These are phyloP conservation scores for Rousettus leschenaultii DNA, from an alignment of 2,113 vertebrate genomes.

Conservation along the genomic window DNA sequence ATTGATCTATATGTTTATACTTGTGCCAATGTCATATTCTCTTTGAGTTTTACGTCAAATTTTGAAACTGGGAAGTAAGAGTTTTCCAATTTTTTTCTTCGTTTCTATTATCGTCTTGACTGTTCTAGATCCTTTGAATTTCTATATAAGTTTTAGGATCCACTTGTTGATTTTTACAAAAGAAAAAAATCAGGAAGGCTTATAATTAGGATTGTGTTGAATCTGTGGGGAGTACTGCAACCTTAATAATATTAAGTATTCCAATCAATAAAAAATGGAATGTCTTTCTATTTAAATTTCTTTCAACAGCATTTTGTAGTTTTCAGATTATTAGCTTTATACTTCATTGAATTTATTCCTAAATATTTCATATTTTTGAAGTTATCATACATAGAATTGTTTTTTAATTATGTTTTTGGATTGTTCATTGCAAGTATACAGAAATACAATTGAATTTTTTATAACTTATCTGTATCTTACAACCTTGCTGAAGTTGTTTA, in stretches of 20 bases:
- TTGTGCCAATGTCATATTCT: neutral
- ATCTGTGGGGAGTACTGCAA: neutral
- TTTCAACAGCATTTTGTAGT: neutral
- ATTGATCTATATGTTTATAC: neutral
- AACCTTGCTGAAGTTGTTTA: neutral
- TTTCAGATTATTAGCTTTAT: neutral
- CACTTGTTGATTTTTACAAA: too few species aligned
- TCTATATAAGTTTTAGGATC: neutral
- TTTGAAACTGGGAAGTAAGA: neutral
- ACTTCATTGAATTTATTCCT: neutral
- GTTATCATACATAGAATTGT: neutral
- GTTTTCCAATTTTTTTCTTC: neutral
- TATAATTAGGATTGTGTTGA: neutral
- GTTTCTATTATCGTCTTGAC: neutral
- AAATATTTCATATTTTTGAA: neutral
- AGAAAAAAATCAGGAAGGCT: neutral
- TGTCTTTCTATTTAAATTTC: neutral
- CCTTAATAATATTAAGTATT: neutral
- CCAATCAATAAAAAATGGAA: neutral
- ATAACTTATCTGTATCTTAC: neutral
- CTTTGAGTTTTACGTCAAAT: neutral
- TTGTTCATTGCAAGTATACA: neutral
- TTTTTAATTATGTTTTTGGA: neutral
- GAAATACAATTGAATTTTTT: neutral
- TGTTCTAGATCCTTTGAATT: neutral